Evolutionary conservation across 2,113 vertebrate species (phyloP).

Genomic region (Hippocampus mohnikei): DNA sequence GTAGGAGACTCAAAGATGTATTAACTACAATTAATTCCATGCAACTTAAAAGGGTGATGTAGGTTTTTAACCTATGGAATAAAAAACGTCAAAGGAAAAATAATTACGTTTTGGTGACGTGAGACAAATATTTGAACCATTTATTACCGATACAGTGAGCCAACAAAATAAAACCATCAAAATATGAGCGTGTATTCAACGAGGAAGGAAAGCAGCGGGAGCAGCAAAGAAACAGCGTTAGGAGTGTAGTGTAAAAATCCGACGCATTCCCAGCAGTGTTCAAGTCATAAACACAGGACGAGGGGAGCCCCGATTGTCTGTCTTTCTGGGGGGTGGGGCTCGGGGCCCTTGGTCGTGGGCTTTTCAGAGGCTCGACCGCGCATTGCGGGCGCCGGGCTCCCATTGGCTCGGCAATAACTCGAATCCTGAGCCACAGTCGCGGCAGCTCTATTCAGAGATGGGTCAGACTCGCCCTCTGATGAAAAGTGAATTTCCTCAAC

Average conservation of each 20-base stretch:
- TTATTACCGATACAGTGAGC: conserved; percentile 3
- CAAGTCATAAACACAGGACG: background rate
- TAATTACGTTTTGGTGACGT: background rate
- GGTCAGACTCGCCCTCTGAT: conserved; percentile 29
- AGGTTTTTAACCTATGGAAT: background rate
- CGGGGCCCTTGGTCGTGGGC: background rate
- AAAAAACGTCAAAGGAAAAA: background rate
- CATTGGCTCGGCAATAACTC: background rate
- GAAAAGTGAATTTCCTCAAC: conserved; percentile 49
- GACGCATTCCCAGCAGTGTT: conserved; percentile 10
- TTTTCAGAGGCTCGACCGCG: background rate
- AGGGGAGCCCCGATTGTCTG: background rate
- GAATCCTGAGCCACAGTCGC: conserved; percentile 23
- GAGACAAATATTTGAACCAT: background rate
- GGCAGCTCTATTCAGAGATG: conserved; percentile 50
- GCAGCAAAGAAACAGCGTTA: conserved; percentile 5
- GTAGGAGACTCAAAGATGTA: conserved; percentile 31
- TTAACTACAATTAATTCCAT: no score
- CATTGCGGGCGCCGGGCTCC: background rate
- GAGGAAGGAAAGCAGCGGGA: conserved; percentile 20
- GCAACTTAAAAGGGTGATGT: conserved; percentile 5
- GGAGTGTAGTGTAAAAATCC: conserved; percentile 48
- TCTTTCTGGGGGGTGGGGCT: background rate
- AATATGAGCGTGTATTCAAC: conserved; percentile 19
- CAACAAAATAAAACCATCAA: conserved; percentile 11